phyloP scores from a whole-genome alignment of 2,888 invertebrate genomes.

The Athrips mouffetella region DNA sequence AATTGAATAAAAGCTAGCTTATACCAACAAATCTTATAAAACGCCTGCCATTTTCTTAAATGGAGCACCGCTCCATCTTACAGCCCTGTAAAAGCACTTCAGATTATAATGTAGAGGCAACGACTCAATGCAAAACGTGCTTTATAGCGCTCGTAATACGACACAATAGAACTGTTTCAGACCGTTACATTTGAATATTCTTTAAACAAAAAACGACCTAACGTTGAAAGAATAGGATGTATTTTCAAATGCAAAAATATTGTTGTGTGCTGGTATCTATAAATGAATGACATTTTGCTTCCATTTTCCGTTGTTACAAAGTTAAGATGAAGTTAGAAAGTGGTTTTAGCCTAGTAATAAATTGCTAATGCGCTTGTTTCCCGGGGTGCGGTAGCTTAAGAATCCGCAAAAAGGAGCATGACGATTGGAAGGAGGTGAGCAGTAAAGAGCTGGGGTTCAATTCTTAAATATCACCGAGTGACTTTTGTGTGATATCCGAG shows the following conservation, averaged over 20 bases:
- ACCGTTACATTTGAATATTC: background rate
- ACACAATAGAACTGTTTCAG: background rate
- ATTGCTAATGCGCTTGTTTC: no score
- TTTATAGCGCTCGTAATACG: slow-evolving; percentile 24
- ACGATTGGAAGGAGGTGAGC: no score
- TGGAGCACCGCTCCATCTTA: slow-evolving; percentile 42
- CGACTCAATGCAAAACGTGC: slow-evolving; percentile 20
- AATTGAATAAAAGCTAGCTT: slow-evolving; percentile 28
- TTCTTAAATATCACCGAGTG: no score
- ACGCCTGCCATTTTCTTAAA: slow-evolving; percentile 44
- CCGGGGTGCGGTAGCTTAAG: no score
- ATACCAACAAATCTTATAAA: slow-evolving; percentile 38
- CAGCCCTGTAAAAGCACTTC: slow-evolving; percentile 44
- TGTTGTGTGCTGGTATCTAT: slow-evolving; percentile 6
- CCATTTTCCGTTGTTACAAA: slow-evolving; percentile 12
- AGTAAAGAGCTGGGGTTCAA: no score
- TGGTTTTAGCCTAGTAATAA: background rate
- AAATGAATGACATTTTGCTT: slow-evolving; percentile 20
- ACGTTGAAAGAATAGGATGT: background rate
- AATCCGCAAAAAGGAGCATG: no score
- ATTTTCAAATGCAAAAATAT: background rate
- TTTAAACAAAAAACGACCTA: background rate
- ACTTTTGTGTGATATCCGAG: no score
- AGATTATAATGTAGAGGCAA: slow-evolving; percentile 44
- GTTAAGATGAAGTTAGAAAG: slow-evolving; percentile 3